Percentiles rank a stretch among this genome's conserved stretches.
Conservation (phyloP, 2,797 vertebrate genomes). For the Clarias pachynema region DNA sequence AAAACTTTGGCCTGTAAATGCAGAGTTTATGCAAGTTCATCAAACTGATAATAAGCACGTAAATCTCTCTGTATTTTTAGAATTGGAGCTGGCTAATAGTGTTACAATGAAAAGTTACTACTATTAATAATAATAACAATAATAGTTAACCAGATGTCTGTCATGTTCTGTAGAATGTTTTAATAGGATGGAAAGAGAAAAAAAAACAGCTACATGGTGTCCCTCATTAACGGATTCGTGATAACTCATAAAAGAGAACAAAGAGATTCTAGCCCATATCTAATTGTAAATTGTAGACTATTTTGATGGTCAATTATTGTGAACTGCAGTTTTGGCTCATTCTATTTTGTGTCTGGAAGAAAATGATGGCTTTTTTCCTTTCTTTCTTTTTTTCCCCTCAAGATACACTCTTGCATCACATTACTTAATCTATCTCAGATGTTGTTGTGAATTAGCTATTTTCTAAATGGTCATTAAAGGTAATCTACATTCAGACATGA, state of each 20-base stretch:
- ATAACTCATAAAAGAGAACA: slow-evolving; percentile 29
- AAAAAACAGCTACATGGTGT: slow-evolving; percentile 18
- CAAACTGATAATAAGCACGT: slow-evolving; percentile 40
- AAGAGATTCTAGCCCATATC: slow-evolving; percentile 19
- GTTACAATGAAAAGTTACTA: not conserved
- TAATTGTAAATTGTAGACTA: slow-evolving; percentile 46
- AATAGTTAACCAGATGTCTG: not conserved
- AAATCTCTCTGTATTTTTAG: slow-evolving; percentile 13
- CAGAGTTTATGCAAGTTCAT: slow-evolving; percentile 62
- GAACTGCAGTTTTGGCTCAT: slow-evolving; percentile 53
- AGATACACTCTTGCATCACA: slow-evolving; percentile 52
- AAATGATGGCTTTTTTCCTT: slow-evolving; percentile 43
- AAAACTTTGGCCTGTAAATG: slow-evolving; percentile 65
- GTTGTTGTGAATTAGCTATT: slow-evolving; percentile 43
- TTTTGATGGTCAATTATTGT: slow-evolving; percentile 55
- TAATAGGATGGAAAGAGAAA: slow-evolving; percentile 28
- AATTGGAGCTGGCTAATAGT: slow-evolving; percentile 16
- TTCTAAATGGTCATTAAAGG: slow-evolving; percentile 53
- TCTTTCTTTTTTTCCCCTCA: slow-evolving; percentile 28
- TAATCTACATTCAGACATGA: slow-evolving; percentile 51
- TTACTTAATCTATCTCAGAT: slow-evolving; percentile 60
- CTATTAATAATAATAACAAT: not conserved
- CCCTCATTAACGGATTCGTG: slow-evolving; percentile 29
- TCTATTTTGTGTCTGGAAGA: slow-evolving; percentile 59
- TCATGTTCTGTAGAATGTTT: slow-evolving; percentile 35